Conservation (phyloP, 2,797 vertebrate genomes). For the Sciurus vulgaris region DNA sequence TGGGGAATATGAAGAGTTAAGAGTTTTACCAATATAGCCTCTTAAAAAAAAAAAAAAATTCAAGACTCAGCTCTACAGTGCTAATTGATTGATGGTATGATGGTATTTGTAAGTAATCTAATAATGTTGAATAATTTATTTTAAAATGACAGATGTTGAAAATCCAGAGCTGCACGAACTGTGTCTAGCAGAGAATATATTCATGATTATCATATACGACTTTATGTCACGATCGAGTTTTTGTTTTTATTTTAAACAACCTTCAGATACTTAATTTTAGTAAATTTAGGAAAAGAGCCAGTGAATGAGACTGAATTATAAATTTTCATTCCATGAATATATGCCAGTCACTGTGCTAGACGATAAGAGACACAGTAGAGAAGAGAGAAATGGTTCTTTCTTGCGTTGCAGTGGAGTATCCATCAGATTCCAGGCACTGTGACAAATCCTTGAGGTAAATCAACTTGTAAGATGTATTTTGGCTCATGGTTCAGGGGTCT, state of each 20-base stretch:
- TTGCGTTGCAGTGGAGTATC: no score
- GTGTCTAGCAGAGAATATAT: conserved; percentile 58
- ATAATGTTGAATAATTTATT: conserved; percentile 88
- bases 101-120: conserved; percentile 86
- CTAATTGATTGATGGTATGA: conserved; percentile 84
- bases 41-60: conserved; percentile 78
- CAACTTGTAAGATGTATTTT: background rate
- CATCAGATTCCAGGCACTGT: background rate
- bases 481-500: background rate
- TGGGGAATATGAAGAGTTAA: conserved; percentile 73
- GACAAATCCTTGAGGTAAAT: background rate
- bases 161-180: conserved; percentile 81
- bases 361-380: background rate
- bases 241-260: conserved; percentile 12
- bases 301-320: background rate
- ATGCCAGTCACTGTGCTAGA: background rate
- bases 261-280: conserved; percentile 41
- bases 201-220: conserved; percentile 33
- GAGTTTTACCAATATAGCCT: conserved; percentile 70
- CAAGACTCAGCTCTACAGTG: conserved; percentile 71
- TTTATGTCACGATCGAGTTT: conserved; percentile 76
- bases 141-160: conserved; percentile 81
- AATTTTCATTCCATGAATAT: background rate
- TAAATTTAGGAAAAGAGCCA: conserved; percentile 39
- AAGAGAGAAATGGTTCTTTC: background rate